Conservation (phyloP, 2,113 vertebrate genomes). For the Poecile atricapillus region DNA sequence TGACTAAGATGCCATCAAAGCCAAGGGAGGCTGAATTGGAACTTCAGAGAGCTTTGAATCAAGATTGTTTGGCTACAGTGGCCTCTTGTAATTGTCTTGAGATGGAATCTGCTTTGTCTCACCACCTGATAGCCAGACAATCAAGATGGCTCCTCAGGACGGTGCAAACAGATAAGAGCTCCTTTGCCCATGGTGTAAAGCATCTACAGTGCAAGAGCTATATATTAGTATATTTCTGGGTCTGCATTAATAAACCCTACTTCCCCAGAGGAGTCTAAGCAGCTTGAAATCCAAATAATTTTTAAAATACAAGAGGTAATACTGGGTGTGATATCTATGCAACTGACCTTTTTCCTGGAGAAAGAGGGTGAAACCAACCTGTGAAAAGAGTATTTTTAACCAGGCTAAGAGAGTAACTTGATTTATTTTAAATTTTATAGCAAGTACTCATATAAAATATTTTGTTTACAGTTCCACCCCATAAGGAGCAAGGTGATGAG, state of each 20-base stretch:
- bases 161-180: neutral
- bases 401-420: neutral
- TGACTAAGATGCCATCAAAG: neutral
- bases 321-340: neutral
- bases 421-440: constrained; percentile 52
- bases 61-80: neutral
- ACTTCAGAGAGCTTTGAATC: neutral
- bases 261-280: neutral
- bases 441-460: neutral
- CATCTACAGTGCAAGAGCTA: neutral
- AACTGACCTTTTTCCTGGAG: neutral
- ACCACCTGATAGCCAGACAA: neutral
- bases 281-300: neutral
- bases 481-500: neutral
- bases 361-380: neutral
- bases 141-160: neutral
- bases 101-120: neutral
- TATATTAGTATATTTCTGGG: neutral
- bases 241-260: neutral
- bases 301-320: neutral
- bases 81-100: neutral
- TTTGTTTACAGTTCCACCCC: constrained; percentile 22
- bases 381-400: neutral
- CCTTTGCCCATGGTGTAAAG: neutral
- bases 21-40: neutral